Conservation (phyloP, 1,140 invertebrate species). For the Drosophila yakuba region DNA sequence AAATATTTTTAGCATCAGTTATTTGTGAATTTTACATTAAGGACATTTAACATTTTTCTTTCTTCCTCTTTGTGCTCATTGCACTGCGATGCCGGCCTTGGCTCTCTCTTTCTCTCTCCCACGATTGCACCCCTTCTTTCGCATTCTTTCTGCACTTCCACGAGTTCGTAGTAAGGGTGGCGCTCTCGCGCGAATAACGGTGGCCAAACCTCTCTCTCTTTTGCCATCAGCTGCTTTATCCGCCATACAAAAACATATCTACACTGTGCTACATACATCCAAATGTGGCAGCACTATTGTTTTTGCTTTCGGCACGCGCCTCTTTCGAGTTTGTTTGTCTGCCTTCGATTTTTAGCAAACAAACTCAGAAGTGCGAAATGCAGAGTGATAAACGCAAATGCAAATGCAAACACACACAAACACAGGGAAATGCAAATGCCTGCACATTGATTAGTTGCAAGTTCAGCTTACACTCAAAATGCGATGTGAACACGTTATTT, state of each 20-base stretch:
- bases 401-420: constrained; percentile 13
- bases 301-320: constrained; percentile 54
- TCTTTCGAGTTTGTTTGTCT: constrained; percentile 66
- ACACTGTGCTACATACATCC: not conserved
- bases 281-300: not conserved
- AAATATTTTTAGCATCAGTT: not conserved
- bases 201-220: constrained; percentile 2
- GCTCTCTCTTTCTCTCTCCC: constrained; percentile 10
- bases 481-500: constrained; percentile 51
- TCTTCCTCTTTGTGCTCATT: constrained; percentile 2
- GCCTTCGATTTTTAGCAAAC: constrained; percentile 77
- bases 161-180: constrained; percentile 2
- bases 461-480: constrained; percentile 62
- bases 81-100: constrained; percentile 32
- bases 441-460: constrained; percentile 66
- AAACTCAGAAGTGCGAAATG: constrained; percentile 22
- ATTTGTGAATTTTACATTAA: not conserved
- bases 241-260: constrained; percentile 1
- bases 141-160: not conserved
- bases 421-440: constrained; percentile 33
- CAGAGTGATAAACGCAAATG: not conserved
- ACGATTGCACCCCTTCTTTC: not conserved
- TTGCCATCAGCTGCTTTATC: constrained; percentile 44
- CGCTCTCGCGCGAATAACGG: constrained; percentile 5
- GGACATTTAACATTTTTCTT: constrained; percentile 7